Conservation (phyloP, 2,888 invertebrate genomes). For the Cheilosia vulpina region DNA sequence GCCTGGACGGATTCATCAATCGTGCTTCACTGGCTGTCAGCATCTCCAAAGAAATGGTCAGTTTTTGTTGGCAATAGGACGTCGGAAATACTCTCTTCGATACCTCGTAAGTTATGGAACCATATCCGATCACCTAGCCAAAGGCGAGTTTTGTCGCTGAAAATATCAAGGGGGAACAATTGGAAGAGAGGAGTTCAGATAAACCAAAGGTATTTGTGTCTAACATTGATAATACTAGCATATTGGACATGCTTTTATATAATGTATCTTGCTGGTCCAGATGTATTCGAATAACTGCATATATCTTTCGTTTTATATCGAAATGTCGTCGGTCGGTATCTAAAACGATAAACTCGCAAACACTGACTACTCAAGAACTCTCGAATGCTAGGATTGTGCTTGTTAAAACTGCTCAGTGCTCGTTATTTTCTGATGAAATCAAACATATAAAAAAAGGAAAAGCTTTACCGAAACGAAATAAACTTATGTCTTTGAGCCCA, state of each 20-base stretch:
- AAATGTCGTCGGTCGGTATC: no score
- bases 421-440: neutral
- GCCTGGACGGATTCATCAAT: conserved; percentile 12
- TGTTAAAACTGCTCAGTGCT: neutral
- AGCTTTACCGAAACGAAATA: neutral
- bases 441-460: neutral
- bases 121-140: no score
- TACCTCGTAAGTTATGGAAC: no score
- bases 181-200: neutral
- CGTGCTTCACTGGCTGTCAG: conserved; percentile 21
- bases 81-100: conserved; percentile 17
- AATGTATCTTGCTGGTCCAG: no score
- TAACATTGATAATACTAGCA: neutral
- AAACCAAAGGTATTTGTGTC: neutral
- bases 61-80: conserved; percentile 20
- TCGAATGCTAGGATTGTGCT: no score
- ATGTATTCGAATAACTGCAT: no score
- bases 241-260: no score
- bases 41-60: conserved; percentile 15
- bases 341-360: no score
- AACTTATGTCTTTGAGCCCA: neutral
- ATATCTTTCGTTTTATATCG: no score
- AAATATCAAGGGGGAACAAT: neutral
- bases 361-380: no score
- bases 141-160: neutral